These are phyloP conservation scores for Ptilonorhynchus violaceus DNA, from an alignment of 2,113 vertebrate genomes.

Conservation along the genomic window DNA sequence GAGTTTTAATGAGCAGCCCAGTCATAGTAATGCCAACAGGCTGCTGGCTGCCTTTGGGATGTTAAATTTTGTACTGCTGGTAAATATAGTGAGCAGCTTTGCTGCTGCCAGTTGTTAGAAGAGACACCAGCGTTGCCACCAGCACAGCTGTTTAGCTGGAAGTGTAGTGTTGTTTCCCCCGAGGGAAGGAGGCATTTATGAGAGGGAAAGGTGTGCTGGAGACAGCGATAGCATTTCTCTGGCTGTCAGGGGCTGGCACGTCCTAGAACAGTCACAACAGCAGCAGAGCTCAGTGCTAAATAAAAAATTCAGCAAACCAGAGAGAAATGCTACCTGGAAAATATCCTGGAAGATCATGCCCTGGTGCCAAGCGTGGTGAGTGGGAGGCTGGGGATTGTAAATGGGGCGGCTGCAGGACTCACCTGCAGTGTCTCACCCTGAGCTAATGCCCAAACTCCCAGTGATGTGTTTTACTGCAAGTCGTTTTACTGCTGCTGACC, in stretches of 20 bases:
- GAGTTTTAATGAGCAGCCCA: background rate
- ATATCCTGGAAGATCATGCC: fast-evolving
- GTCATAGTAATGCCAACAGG: background rate
- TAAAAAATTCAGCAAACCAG: background rate
- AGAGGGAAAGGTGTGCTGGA: background rate
- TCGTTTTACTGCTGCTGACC: background rate
- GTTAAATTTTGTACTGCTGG: background rate
- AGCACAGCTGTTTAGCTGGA: background rate
- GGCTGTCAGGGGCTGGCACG: background rate
- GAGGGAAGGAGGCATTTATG: background rate
- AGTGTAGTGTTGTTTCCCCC: background rate
- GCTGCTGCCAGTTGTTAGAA: background rate
- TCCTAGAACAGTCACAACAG: background rate
- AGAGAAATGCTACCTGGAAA: background rate
- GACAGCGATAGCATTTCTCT: background rate
- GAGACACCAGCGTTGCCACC: background rate
- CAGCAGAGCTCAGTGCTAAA: background rate
- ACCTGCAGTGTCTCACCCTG: background rate
- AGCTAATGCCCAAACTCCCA: background rate
- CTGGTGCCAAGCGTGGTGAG: background rate
- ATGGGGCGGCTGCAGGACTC: too few species aligned
- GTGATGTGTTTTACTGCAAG: background rate
- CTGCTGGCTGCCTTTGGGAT: background rate
- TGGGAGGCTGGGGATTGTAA: background rate
- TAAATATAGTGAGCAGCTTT: background rate